Base-by-base conservation (phyloP, 37 sponge, comb jelly and placozoan species). In the Chondrilla cf. caribensis region DNA sequence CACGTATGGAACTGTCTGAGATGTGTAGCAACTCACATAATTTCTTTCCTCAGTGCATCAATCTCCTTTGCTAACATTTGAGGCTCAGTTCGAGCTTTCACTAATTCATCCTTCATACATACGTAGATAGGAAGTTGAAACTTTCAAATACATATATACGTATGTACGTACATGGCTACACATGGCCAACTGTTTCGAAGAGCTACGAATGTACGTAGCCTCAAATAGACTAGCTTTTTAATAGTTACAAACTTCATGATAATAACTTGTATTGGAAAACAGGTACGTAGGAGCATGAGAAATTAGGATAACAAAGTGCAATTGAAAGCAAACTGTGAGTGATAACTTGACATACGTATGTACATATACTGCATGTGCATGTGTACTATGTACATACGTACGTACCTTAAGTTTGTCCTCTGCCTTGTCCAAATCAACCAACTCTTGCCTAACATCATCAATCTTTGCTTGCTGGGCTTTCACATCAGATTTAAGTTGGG, bases 51-150 rank as follows among this genome's bases (percentile, higher is more conserved):
- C 41, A 73, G 29, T 4, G 76, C 43, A 36, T 73, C 76, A 40
- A 39, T 43, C 41, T 39, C 76, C 44, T 73, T 73, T 40, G 76
- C 43, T 37, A 73, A 2, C 0, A 38, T 43, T 11, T 73, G 76
- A 40, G 76, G 76, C 76, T 6, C 76, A 39, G 38, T 42, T 5
- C 44, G 41, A n/a, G 36, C 76, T 37, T 73, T 73, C 44, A 73
- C 76, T 43, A 73, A 25, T 19, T 73, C 76, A 73, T 73, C 76
- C 76, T 73, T 19, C 64, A n/a, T 62, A 62, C 29, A 62, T 62
- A 15, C 22, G 29, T 15, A 62, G 18, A 62, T n/a, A 19, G 29
- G 15, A 62, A 62, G 29, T 15, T 19, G 29, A 28, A 19, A 62
- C 64, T 19, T 15, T 29, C 8, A 7, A 62, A 9, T 62, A 62